Conservation (phyloP, 2,113 vertebrate genomes). For the Eudyptes chrysolophus region DNA sequence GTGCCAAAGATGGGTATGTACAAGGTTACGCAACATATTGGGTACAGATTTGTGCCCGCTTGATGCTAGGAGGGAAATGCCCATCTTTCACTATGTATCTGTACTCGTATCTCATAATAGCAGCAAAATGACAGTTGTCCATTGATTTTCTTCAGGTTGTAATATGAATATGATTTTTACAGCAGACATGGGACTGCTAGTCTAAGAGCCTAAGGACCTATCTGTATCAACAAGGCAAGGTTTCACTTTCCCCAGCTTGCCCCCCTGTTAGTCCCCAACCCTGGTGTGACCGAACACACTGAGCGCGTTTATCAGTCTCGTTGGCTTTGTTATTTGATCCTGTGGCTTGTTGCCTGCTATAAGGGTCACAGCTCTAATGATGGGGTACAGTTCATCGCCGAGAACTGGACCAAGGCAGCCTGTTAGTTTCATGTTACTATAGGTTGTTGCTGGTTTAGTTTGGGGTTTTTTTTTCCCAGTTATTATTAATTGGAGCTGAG, state of each 20-base stretch:
- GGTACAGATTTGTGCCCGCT: not conserved
- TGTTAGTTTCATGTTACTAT: not conserved
- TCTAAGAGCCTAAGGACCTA: not conserved
- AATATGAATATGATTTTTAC: not conserved
- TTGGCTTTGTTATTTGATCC: not conserved
- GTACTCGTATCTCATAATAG: not conserved
- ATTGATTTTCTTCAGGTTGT: not conserved
- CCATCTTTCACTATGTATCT: not conserved
- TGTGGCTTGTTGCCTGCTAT: not conserved
- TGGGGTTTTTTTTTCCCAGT: fast-evolving
- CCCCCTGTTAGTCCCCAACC: not conserved
- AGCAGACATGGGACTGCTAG: not conserved
- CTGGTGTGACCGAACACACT: not conserved
- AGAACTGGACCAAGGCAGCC: not conserved
- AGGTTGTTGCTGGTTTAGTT: not conserved
- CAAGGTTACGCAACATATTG: not conserved
- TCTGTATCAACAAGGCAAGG: not conserved
- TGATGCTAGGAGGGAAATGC: not conserved
- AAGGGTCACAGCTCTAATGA: not conserved
- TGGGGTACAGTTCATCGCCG: not conserved
- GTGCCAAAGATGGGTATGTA: not conserved
- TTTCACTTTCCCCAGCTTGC: not conserved
- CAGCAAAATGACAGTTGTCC: not conserved
- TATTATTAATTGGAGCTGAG: not conserved
- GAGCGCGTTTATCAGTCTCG: not conserved